phyloP scores from a whole-genome alignment of 2,888 invertebrate genomes.

The Hypsopygia costalis region DNA sequence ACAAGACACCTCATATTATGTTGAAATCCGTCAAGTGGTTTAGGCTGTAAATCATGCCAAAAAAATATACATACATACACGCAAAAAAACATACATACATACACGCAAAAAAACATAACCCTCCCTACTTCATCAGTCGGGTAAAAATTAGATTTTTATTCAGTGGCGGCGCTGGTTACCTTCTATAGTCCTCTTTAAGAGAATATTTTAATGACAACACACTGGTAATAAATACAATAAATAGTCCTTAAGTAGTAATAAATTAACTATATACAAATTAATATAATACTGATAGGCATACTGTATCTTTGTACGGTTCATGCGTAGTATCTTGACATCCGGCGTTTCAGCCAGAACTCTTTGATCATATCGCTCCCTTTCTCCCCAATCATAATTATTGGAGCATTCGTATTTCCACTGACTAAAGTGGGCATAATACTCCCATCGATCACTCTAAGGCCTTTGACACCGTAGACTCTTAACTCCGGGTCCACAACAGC shows the following conservation, averaged over 20 bases:
- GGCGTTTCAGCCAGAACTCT: conserved; percentile 87
- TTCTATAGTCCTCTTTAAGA: too few species aligned
- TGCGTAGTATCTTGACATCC: conserved; percentile 64
- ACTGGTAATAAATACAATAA: background rate
- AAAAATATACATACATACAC: too few species aligned
- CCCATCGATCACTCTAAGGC: conserved; percentile 90
- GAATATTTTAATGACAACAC: too few species aligned
- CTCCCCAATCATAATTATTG: conserved; percentile 94
- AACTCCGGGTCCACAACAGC: conserved; percentile 92
- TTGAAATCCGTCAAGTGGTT: too few species aligned
- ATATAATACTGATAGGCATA: conserved; percentile 24
- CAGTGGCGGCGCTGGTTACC: too few species aligned
- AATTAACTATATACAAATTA: conserved; percentile 14
- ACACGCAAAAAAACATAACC: too few species aligned
- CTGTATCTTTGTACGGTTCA: conserved; percentile 38
- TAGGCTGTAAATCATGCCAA: too few species aligned
- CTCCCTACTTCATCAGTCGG: too few species aligned
- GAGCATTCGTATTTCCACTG: conserved; percentile 93
- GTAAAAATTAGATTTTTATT: too few species aligned
- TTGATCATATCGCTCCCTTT: conserved; percentile 94
- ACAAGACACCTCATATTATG: too few species aligned
- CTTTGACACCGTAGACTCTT: conserved; percentile 88
- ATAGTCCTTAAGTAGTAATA: conserved; percentile 2
- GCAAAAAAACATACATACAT: too few species aligned
- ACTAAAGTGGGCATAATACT: conserved; percentile 93